Conservation (phyloP, 1,140 invertebrate genomes). For the Aphis craccivora region DNA sequence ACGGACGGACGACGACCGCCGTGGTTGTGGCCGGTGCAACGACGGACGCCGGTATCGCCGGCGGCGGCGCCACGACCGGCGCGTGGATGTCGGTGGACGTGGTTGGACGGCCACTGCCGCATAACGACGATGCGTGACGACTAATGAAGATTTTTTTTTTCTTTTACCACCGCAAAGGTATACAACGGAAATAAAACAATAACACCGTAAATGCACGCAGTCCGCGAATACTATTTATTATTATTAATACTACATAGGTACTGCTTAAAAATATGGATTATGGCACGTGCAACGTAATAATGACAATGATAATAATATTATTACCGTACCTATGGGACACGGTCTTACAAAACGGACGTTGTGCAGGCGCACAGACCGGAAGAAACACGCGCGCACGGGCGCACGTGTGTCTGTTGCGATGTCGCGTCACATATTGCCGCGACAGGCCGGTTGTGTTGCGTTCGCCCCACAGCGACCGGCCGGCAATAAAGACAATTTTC, state of each 20-base stretch:
- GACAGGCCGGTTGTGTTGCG: background rate
- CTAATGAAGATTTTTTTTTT: too few species aligned
- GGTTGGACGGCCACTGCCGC: background rate
- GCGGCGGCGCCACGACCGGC: background rate
- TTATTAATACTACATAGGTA: too few species aligned
- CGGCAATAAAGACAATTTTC: background rate
- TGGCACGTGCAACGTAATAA: background rate
- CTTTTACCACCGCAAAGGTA: too few species aligned
- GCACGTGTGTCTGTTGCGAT: background rate
- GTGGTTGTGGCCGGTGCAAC: background rate
- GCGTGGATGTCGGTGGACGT: background rate
- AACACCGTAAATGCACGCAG: too few species aligned
- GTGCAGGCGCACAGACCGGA: background rate
- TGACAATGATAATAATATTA: background rate
- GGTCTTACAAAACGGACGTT: background rate
- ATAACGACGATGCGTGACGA: background rate
- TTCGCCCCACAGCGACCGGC: too few species aligned
- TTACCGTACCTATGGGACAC: background rate
- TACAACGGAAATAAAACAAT: too few species aligned
- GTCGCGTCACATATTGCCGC: background rate
- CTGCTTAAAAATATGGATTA: too few species aligned
- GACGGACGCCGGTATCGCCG: background rate
- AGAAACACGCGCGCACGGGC: background rate
- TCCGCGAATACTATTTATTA: too few species aligned
- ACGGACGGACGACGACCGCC: constrained; percentile 12